Evolutionary conservation across 2,888 invertebrate species (phyloP).

Genomic region (Tromatobia lineatoria): DNA sequence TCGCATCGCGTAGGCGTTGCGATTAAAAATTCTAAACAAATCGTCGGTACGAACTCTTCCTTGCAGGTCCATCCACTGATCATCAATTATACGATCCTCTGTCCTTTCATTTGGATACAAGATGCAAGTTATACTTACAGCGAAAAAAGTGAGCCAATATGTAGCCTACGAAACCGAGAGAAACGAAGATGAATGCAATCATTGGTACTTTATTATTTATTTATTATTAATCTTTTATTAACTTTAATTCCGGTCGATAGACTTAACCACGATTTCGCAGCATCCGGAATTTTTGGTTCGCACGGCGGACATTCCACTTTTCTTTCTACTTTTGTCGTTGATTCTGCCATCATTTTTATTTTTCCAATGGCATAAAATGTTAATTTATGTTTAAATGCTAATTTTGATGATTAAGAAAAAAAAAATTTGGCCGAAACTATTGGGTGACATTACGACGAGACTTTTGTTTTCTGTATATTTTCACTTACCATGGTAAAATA

Average conservation of each 20-base stretch:
- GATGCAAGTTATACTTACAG: constrained; percentile 43
- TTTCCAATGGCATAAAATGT: not conserved
- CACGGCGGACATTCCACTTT: constrained; percentile 35
- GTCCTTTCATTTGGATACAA: constrained; percentile 35
- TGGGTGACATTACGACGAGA: not conserved
- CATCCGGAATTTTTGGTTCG: constrained; percentile 16
- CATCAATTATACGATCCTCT: constrained; percentile 47
- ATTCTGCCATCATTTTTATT: not conserved
- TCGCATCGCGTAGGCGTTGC: not conserved
- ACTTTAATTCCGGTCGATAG: constrained; percentile 52
- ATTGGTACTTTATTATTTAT: not conserved
- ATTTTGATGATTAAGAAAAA: not conserved
- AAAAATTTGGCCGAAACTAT: not conserved
- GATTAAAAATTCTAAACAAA: constrained; percentile 55
- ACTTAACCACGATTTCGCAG: constrained; percentile 37
- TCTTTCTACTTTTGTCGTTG: not conserved
- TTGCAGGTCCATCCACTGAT: constrained; percentile 45
- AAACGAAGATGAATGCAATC: not conserved
- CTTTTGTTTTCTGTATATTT: not conserved
- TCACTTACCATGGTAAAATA: too few relatives aligned
- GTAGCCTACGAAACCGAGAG: constrained; percentile 27
- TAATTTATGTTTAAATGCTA: not conserved
- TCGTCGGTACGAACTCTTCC: constrained; percentile 50
- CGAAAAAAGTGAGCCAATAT: constrained; percentile 57
- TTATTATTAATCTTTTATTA: not conserved